These are phyloP conservation scores for Pachydiplax longipennis DNA, from an alignment of 2,888 invertebrate genomes.

Conservation along the genomic window DNA sequence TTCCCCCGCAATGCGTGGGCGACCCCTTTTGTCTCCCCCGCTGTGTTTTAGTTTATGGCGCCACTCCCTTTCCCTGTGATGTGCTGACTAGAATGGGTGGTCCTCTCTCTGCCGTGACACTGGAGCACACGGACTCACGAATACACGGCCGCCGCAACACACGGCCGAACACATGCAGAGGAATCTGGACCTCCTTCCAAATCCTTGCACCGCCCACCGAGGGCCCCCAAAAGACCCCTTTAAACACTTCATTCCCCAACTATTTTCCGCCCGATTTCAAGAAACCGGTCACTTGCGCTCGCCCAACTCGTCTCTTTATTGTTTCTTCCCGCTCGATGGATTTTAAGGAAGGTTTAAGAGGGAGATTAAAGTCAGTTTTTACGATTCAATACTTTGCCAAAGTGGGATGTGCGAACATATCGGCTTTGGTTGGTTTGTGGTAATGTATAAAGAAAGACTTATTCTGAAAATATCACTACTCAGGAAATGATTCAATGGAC, in stretches of 20 bases:
- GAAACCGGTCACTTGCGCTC: neutral
- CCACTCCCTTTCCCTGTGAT: constrained; percentile 23
- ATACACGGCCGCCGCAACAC: neutral
- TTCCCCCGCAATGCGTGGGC: neutral
- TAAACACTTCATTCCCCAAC: neutral
- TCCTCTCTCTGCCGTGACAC: constrained; percentile 16
- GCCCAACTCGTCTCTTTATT: neutral
- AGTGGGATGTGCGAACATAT: no score
- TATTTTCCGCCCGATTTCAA: neutral
- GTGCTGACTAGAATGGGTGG: constrained; percentile 35
- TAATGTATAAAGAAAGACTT: no score
- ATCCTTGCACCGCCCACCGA: neutral
- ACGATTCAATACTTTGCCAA: no score
- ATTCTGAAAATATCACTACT: no score
- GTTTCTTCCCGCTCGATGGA: no score
- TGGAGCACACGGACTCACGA: neutral
- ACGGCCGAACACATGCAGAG: neutral
- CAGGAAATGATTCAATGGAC: no score
- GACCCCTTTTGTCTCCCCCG: neutral
- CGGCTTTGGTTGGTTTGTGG: no score
- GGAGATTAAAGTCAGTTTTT: no score
- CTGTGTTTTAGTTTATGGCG: constrained; percentile 26
- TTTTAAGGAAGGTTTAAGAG: no score
- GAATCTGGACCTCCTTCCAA: neutral
- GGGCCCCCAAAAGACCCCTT: neutral